Evolutionary conservation across 2,888 invertebrate genomes (phyloP), one percentile per base, ranked within the genome.

Genomic region (Neoascia interrupta): DNA sequence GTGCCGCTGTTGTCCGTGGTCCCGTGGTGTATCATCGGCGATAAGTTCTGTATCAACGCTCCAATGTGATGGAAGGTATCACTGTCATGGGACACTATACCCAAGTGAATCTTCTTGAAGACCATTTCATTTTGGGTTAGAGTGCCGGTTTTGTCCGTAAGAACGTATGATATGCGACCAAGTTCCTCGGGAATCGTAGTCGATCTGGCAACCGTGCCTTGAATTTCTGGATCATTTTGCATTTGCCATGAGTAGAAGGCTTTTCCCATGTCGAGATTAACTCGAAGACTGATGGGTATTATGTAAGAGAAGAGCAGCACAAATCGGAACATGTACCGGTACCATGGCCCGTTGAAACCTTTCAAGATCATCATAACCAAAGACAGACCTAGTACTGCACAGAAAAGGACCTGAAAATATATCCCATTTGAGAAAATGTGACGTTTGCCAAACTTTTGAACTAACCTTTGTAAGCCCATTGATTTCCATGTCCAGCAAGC

Each of bases 61-160:
- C 87, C 86, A 23, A 89, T 87, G 68, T 88, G 87, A 84, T 88
- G 88, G 53, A 89, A 89, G 1, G 89, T 88, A 49, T 89, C 89
- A 84, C 95, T 96, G 63, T 96, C 94, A 87, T 96, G 99, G 13
- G 96, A 94, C 0, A 96, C 97, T 37, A 97, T 97, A 8, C 98
- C 99, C 34, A 99, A 90, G 88, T 98, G 98, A 21, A 99, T 91
- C 85, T 96, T 95, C 87, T 98, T 98, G 85, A 99, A 96, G 0
- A 98, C 95, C 99, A 99, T 99, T 86, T 98, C 98, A 88, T 99
- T 99, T 89, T 98, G 97, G 0, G 99, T 99, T 18, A 99, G 90
- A 0, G 99, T 99, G 11, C 99, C 99, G 0, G 99, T 99, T 90
- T 99, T 99, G 87, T 99, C 99, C 0, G 97, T 96, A 4, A 99